Evolutionary conservation across 2,888 invertebrate species (phyloP), one percentile per base, ranked within the genome.

Genomic region (Tubulanus polymorphus): DNA sequence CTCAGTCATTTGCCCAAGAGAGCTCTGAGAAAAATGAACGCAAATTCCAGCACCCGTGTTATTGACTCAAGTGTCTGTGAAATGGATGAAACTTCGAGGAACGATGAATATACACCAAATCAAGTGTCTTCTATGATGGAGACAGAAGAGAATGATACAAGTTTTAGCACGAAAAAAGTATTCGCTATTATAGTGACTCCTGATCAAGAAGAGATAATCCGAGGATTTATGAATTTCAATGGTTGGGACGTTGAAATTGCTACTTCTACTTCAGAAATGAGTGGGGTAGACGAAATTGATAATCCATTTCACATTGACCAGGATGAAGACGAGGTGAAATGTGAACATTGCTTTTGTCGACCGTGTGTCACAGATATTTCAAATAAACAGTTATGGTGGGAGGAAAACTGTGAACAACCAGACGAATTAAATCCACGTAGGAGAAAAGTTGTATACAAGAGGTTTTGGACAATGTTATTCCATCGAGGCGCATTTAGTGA

Each of bases 301-400:
- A 23, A 15, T 15, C 3, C 18, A 20, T 41, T 41, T 23, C 18
- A 23, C 3, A 41, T 41, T 41, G 15, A 41, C 23, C 41, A 41
- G 15, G 41, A 27, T 8, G 26, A 12, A 26, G 10, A 35, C 8
- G 32, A 29, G 20, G 30, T 20, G 6, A 32, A 50, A 29, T 50
- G 50, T 30, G 3, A 8, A 20, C 30, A 50, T 30, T 50, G 50
- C 23, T 30, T 50, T 18, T 50, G 50, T 27, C 27, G 28, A 15
- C 50, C 50, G 18, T 50, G 50, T 50, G 32, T 50, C 8, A 50
- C 50, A 6, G 30, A 50, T 30, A 32, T 30, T 30, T 3, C 5
- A 50, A 5, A 50, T 27, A 50, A 32, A n/a, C 50, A 50, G 23
- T 18, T 50, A 23, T 50, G 50, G 50, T 50, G 50, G 50, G 30